These are phyloP conservation scores for Neolamprologus variostigma DNA, from an alignment of 2,113 vertebrate genomes.

Conservation along the genomic window DNA sequence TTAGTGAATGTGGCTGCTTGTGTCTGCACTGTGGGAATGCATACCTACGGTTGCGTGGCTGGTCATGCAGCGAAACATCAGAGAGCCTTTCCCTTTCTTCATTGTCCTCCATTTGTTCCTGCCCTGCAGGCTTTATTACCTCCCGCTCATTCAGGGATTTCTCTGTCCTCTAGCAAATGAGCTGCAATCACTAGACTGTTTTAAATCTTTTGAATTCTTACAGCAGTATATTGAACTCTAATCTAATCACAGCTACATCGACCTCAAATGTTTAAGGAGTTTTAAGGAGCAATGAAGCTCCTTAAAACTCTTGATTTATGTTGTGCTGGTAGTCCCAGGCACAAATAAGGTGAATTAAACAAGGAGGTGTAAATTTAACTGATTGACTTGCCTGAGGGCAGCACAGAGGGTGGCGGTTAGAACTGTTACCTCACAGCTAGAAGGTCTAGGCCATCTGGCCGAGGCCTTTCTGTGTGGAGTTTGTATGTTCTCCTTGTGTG, in stretches of 20 bases:
- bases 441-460: background rate
- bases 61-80: background rate
- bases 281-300: background rate
- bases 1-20: slow-evolving; percentile 10
- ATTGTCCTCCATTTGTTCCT: background rate
- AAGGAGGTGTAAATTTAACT: background rate
- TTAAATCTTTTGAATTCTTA: background rate
- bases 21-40: slow-evolving; percentile 14
- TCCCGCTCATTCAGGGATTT: background rate
- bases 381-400: background rate
- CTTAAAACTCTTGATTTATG: background rate
- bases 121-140: background rate
- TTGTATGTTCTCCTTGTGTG: background rate
- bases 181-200: slow-evolving; percentile 25
- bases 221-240: background rate
- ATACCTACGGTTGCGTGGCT: background rate
- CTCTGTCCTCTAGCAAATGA: background rate
- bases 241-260: background rate
- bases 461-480: background rate
- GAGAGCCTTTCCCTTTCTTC: background rate
- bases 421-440: background rate
- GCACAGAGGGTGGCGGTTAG: background rate
- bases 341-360: background rate
- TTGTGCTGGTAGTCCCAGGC: background rate
- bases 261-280: background rate